These are phyloP conservation scores for roundworm (Caenorhabditis elegans) DNA, from an alignment of 1,140 invertebrate species.

Conservation along the genomic window DNA sequence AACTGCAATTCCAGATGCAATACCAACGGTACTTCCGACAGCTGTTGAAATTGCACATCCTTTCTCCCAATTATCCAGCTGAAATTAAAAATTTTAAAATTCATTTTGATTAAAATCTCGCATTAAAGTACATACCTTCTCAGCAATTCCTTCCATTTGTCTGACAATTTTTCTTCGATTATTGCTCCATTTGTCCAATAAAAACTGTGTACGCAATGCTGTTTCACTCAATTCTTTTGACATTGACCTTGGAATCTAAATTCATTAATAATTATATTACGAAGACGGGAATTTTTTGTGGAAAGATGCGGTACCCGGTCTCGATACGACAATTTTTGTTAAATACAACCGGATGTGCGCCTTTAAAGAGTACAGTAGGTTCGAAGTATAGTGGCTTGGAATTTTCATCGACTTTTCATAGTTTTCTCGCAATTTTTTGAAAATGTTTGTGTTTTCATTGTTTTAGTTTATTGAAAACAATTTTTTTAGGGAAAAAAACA, in stretches of 20 bases:
- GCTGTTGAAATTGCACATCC: slow-evolving; percentile 36
- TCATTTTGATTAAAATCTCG: background rate
- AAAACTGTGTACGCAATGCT: background rate
- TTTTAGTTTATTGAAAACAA: too few species aligned
- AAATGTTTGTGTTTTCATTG: too few species aligned
- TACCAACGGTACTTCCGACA: slow-evolving; percentile 66
- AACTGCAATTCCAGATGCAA: slow-evolving; percentile 62
- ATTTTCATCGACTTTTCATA: too few species aligned
- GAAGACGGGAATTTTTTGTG: too few species aligned
- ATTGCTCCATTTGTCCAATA: background rate
- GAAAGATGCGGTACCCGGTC: too few species aligned
- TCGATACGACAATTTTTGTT: too few species aligned
- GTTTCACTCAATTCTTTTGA: background rate
- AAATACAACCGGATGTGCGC: too few species aligned
- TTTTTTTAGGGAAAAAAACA: too few species aligned
- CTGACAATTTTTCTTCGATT: background rate
- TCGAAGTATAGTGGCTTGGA: too few species aligned
- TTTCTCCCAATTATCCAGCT: slow-evolving; percentile 25
- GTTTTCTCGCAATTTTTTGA: too few species aligned
- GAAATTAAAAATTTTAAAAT: background rate
- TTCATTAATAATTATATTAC: too few species aligned
- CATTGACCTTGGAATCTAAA: slow-evolving; percentile 5
- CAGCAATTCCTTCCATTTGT: background rate
- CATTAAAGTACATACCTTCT: background rate
- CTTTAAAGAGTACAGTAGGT: too few species aligned